Conservation (phyloP, 2,797 vertebrate species). For the Picus viridis region DNA sequence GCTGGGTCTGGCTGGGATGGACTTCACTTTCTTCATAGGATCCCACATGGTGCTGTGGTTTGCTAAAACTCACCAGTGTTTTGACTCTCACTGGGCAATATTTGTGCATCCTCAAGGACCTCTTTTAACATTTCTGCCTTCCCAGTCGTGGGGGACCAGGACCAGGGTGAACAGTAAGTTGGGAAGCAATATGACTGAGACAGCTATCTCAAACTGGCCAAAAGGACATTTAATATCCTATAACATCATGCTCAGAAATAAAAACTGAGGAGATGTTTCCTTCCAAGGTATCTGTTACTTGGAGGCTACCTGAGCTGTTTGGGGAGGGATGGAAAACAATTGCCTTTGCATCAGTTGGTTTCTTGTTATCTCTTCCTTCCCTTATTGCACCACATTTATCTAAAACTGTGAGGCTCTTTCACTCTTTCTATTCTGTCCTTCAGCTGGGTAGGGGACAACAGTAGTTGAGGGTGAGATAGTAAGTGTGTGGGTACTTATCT, state of each 20-base stretch:
- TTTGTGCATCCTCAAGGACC: background rate
- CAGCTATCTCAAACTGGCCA: background rate
- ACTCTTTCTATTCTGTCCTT: background rate
- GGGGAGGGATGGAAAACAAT: background rate
- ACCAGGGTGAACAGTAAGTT: background rate
- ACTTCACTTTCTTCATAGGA: background rate
- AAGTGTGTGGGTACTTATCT: background rate
- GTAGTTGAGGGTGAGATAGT: background rate
- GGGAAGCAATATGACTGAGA: background rate
- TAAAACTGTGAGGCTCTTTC: background rate
- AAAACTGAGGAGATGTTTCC: background rate
- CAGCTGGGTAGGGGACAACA: rapidly evolving
- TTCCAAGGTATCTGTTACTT: background rate
- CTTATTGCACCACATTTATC: background rate
- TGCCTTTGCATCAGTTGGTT: background rate
- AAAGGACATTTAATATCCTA: background rate
- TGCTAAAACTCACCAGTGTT: background rate
- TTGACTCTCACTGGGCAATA: background rate
- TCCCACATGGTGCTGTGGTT: background rate
- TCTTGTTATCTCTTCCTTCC: background rate
- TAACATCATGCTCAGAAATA: background rate
- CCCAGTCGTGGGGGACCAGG: too few relatives aligned
- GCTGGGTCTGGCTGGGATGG: background rate
- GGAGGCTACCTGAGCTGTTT: background rate
- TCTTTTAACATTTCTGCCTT: background rate